These are phyloP conservation scores for Pogonomyrmex barbatus DNA, from an alignment of 1,140 invertebrate species.

Conservation along the genomic window DNA sequence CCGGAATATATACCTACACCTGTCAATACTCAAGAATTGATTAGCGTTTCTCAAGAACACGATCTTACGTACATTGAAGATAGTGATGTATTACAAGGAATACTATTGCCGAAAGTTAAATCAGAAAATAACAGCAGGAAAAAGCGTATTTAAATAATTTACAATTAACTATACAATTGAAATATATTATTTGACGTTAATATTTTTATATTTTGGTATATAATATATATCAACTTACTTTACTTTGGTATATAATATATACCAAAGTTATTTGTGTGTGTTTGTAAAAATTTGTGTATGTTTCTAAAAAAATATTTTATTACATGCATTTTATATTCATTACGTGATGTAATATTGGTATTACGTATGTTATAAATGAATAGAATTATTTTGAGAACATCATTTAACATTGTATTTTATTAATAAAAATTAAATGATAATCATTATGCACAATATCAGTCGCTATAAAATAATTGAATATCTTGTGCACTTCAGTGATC, in stretches of 20 bases:
- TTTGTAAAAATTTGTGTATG: not conserved
- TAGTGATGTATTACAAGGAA: conserved; percentile 64
- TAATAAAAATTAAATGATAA: conserved; percentile 72
- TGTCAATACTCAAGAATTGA: conserved; percentile 79
- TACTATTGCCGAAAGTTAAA: conserved; percentile 71
- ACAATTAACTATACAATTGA: conserved; percentile 43
- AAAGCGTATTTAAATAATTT: conserved; percentile 57
- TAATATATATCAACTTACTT: not conserved
- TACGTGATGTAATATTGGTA: not conserved
- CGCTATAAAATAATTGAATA: conserved; percentile 36
- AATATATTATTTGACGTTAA: conserved; percentile 31
- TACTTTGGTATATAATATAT: not conserved
- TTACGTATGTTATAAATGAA: conserved; percentile 20
- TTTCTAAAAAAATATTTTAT: not conserved
- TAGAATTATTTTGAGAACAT: conserved; percentile 16
- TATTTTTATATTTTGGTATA: not conserved
- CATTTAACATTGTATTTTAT: conserved; percentile 60
- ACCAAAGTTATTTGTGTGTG: not conserved
- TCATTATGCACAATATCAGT: conserved; percentile 49
- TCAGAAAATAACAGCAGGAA: conserved; percentile 61
- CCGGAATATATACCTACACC: conserved; percentile 63
- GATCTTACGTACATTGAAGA: conserved; percentile 62
- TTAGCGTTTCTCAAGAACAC: conserved; percentile 78
- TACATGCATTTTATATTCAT: not conserved
- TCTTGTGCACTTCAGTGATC: conserved; percentile 35